Conservation (phyloP, 1,140 invertebrate species). For the Drosophila bocqueti region DNA sequence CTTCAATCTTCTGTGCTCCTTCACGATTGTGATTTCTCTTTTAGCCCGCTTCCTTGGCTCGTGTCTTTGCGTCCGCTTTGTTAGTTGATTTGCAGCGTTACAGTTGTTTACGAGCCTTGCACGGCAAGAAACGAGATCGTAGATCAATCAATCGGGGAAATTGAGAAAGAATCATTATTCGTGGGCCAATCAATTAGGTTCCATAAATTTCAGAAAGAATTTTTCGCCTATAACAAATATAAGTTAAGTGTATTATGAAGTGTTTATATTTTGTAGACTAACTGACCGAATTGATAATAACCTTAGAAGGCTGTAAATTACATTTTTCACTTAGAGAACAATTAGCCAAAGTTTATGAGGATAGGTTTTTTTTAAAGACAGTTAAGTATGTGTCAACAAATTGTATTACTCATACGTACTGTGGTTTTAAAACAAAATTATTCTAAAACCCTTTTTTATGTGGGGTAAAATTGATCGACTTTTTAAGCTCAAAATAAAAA, state of each 20-base stretch:
- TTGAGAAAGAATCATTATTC: background rate
- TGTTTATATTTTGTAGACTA: background rate
- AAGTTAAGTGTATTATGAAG: background rate
- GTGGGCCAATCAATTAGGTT: background rate
- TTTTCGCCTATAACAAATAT: too few species aligned
- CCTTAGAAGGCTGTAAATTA: too few species aligned
- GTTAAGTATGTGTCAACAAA: background rate
- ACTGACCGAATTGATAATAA: background rate
- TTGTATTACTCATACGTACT: background rate
- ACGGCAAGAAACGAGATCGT: conserved; percentile 2
- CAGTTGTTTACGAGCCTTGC: conserved; percentile 49
- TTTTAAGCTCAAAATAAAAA: background rate
- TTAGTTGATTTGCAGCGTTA: conserved; percentile 66
- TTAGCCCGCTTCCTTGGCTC: conserved; percentile 46
- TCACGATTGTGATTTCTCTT: conserved; percentile 61
- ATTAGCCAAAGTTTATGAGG: too few species aligned
- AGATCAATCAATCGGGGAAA: background rate
- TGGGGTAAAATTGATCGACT: too few species aligned
- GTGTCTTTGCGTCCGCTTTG: conserved; percentile 55
- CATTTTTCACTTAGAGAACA: background rate
- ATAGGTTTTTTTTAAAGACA: background rate
- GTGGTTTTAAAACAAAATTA: background rate
- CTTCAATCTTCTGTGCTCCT: conserved; percentile 20
- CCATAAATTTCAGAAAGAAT: too few species aligned
- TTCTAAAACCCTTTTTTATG: background rate